Evolutionary conservation across 2,888 invertebrate species (phyloP), one percentile per base, ranked within the genome.

Genomic region (Parascotia fuliginaria): DNA sequence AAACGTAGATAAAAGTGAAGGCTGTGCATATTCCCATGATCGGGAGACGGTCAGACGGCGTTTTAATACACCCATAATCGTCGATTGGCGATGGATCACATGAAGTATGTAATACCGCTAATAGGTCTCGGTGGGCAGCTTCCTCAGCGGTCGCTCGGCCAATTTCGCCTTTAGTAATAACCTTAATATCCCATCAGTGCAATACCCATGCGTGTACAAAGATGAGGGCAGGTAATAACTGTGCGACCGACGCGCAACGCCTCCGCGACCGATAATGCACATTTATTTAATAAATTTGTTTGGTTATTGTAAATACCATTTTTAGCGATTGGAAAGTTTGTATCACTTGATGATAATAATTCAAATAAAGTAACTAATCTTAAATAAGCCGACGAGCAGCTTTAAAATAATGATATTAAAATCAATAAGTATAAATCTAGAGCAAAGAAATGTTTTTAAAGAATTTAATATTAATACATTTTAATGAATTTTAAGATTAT

Each of bases 91-190:
- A 73, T 72, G 83, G 85, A 85, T 85, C 86, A 85, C 84, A 89
- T 88, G 86, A 87, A 89, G 89, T 89, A 89, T 89, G 88, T 88
- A 88, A 87, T 89, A 82, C 85, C 85, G 84, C 87, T 89, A 89
- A 89, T 90, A 89, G 87, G 86, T 81, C 79, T 84, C 76, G 80
- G 84, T 77, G 84, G 83, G 86, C 81, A 89, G 91, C 91, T 92
- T 87, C 91, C 89, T 92, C 88, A 91, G 91, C 91, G 91, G 91
- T 90, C 85, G 88, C 80, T 81, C 74, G 81, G 81, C 83, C 89
- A 90, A 89, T 89, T 90, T 91, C 59, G 81, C 87, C 84, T 79
- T 83, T 82, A 75, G 84, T 91, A 90, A 91, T 91, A 88, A 84
- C 88, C 81, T 86, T 91, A 91, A 91, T 90, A 87, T 83, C 83